phyloP scores from a whole-genome alignment of 2,113 vertebrate genomes.

The Grus americana region DNA sequence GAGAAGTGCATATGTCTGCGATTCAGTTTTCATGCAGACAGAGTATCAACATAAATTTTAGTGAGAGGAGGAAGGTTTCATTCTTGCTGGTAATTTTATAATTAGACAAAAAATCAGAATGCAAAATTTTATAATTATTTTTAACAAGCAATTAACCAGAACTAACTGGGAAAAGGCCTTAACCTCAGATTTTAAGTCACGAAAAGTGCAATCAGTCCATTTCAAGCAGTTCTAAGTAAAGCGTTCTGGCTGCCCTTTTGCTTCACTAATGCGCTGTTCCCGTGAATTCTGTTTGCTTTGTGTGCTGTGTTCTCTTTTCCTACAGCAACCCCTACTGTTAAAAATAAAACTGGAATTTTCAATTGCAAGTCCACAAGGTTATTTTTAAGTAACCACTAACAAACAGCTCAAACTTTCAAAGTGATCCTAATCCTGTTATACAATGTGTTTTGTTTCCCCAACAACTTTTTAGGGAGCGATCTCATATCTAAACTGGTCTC shows the following conservation, averaged over 20 bases:
- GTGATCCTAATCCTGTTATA: constrained; percentile 52
- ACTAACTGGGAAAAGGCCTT: not conserved
- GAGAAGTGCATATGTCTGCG: not conserved
- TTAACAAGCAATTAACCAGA: not conserved
- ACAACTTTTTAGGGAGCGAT: not conserved
- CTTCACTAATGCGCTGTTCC: not conserved
- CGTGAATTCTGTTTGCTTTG: constrained; percentile 2
- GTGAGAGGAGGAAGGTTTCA: not conserved
- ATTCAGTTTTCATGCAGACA: not conserved
- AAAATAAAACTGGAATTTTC: constrained; percentile 45
- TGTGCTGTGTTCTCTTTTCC: constrained; percentile 15
- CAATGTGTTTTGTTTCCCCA: constrained; percentile 45
- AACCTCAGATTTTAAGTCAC: not conserved
- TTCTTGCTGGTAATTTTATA: not conserved
- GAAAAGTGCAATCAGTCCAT: not conserved
- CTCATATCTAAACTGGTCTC: not conserved
- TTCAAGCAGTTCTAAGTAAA: not conserved
- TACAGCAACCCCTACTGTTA: constrained; percentile 63
- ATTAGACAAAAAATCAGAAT: not conserved
- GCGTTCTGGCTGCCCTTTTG: not conserved
- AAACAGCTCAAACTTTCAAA: constrained; percentile 7
- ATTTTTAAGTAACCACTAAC: constrained; percentile 36
- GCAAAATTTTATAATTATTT: not conserved
- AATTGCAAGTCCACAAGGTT: not conserved
- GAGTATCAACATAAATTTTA: not conserved